Base-by-base conservation (phyloP, 2,888 invertebrate genomes). In the Caenorhabditis sp. region DNA sequence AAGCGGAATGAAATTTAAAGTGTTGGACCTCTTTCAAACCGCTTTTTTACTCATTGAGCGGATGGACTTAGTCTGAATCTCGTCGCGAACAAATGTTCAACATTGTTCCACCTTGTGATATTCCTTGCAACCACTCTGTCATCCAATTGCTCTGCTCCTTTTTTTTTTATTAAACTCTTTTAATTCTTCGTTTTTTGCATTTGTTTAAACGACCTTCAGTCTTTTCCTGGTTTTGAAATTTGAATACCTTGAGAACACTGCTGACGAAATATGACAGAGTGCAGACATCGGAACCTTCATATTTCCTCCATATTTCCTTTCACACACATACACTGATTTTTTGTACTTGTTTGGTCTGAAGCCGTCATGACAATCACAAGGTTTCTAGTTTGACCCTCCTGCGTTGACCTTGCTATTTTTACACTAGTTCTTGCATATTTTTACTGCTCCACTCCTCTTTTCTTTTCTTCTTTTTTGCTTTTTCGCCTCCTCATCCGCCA, bases 1-100 rank as follows among this genome's bases (percentile, higher is more conserved):
- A 71, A 70, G 56, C 58, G 78, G 70, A 79, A 79, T 65, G 70
- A 71, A 79, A 79, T 79, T 79, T 70, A 79, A 70, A 71, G 64
- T 69, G 62, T 78, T 67, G 74, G 74, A 60, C 65, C 44, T 56
- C 64, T 51, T 69, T 68, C 60, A 20, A 67, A 51, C 53, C 40
- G 56, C 53, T 76, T 67, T 68, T 76, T 55, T 67, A 65, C 40
- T 51, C 51, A 58, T 56, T 55, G 50, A 51, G 40, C 13, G 18
- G 20, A 20, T 18, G 13, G 20, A 28, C 20, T 11, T 11, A 32
- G 5, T 40, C 32, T 26, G 64, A 65, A 65, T 74, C 60, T 47
- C 47, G n/a, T 18, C 37, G 40, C 11, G 76, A 76, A 76, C 67
- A 76, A 76, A 76, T 67, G 76, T 76, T 76, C 76, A 65, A 51